Base-by-base conservation (phyloP, 2,888 invertebrate species). In the Actias luna region DNA sequence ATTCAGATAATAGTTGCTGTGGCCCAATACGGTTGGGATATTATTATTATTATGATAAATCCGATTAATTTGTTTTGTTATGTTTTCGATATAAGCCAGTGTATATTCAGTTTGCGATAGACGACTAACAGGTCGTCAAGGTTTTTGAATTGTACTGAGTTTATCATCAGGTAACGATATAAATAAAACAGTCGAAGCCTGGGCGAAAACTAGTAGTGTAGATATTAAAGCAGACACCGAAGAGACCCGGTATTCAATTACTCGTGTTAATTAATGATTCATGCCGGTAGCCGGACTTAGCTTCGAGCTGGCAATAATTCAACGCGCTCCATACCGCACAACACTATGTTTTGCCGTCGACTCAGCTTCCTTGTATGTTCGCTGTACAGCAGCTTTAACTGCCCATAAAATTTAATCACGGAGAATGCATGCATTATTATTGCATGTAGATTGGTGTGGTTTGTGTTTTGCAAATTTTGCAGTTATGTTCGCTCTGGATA, bases 221-320 rank as follows among this genome's bases (percentile, higher is more conserved):
- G 12, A 25, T 50, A 50, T 50, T 50, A 50, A 25, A 10, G n/a
- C 46, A 50, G 46, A 50, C 10, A 50, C n/a, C 25, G 3, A 3
- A 50, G 46, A 12, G 25, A 16, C 12, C 12, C 25, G 46, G 10
- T 50, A 50, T 50, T 25, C 25, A 50, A 50, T 50, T 50, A 50
- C 46, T 50, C 25, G 46, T 22, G 46, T 22, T 39, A 50, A 50
- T 50, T 50, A 50, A 50, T 50, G 46, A 50, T 50, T 50, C 46
- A 50, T 10, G 25, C 12, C 46, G 46, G 22, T 25, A 25, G 46
- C 25, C 46, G 46, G 25, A 25, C 46, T 50, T 25, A 50, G 10
- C 46, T 50, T 50, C 42, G 42, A 18, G 18, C 42, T 50, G 12
- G 46, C 12, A 25, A 25, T 50, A 50, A 50, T 22, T 50, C 25